Conservation (phyloP, 2,113 vertebrate species). For the Helogale parvula region DNA sequence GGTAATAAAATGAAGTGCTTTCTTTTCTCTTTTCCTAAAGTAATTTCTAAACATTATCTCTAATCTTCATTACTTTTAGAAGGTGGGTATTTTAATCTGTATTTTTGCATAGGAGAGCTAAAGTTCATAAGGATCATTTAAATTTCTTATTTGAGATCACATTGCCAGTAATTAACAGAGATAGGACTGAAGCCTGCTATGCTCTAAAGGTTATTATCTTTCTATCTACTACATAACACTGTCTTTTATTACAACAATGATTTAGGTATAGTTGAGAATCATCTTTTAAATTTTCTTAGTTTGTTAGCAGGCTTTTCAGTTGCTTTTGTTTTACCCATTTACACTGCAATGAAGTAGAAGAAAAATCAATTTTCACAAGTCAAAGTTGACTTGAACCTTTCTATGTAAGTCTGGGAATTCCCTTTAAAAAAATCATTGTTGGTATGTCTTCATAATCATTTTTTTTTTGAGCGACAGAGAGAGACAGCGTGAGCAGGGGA, state of each 20-base stretch:
- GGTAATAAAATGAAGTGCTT: background rate
- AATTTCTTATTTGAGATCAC: background rate
- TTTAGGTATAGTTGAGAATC: conserved; percentile 19
- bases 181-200: background rate
- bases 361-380: background rate
- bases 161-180: background rate
- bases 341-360: background rate
- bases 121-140: background rate
- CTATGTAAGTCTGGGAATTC: background rate
- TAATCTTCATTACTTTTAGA: background rate
- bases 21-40: background rate
- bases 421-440: background rate
- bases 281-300: background rate
- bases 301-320: conserved; percentile 12
- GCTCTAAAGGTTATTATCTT: background rate
- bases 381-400: background rate
- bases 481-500: too few species aligned
- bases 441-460: background rate
- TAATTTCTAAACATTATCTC: conserved; percentile 18
- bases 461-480: background rate
- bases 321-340: conserved; percentile 31
- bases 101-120: background rate
- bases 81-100: background rate
- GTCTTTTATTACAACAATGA: background rate
- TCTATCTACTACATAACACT: background rate